A percentile compares a stretch with the other conserved stretches of the same genome.
phyloP scores from a whole-genome alignment of 2,888 invertebrate species.

The Trichopria drosophilae region DNA sequence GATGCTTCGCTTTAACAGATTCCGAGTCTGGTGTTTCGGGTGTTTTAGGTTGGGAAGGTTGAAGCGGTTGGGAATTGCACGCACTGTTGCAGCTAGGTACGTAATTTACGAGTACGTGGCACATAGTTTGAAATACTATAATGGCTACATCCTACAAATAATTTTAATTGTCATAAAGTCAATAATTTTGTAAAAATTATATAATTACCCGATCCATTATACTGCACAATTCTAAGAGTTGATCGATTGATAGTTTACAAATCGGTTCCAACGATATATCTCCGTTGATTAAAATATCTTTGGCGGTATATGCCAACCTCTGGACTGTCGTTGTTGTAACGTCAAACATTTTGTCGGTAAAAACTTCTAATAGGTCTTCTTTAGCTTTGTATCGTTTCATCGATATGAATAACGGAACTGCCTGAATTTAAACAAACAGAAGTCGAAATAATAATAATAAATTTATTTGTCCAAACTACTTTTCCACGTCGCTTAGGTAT shows the following conservation, averaged over 20 bases:
- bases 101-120: slow-evolving; percentile 52
- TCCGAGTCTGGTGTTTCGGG: too few species aligned
- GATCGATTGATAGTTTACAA: slow-evolving; percentile 54
- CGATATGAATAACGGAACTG: slow-evolving; percentile 66
- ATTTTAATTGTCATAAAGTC: slow-evolving; percentile 4
- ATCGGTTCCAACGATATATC: slow-evolving; percentile 57
- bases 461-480: too few species aligned
- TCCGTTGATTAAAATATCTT: slow-evolving; percentile 60
- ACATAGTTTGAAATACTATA: slow-evolving; percentile 52
- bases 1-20: not conserved
- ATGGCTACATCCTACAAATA: slow-evolving; percentile 51
- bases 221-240: slow-evolving; percentile 64
- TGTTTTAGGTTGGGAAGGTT: too few species aligned
- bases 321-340: slow-evolving; percentile 68
- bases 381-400: slow-evolving; percentile 50
- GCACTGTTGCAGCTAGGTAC: slow-evolving; percentile 26
- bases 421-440: slow-evolving; percentile 45
- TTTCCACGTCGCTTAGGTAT: too few species aligned
- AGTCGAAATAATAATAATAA: too few species aligned
- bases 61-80: not conserved
- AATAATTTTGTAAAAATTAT: not conserved
- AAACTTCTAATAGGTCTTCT: slow-evolving; percentile 63
- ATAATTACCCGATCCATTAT: slow-evolving; percentile 49
- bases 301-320: slow-evolving; percentile 64
- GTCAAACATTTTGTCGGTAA: slow-evolving; percentile 65